Percentiles rank a stretch among this genome's conserved stretches.
phyloP scores from a whole-genome alignment of 2,113 vertebrate genomes.

The Carassius auratus region DNA sequence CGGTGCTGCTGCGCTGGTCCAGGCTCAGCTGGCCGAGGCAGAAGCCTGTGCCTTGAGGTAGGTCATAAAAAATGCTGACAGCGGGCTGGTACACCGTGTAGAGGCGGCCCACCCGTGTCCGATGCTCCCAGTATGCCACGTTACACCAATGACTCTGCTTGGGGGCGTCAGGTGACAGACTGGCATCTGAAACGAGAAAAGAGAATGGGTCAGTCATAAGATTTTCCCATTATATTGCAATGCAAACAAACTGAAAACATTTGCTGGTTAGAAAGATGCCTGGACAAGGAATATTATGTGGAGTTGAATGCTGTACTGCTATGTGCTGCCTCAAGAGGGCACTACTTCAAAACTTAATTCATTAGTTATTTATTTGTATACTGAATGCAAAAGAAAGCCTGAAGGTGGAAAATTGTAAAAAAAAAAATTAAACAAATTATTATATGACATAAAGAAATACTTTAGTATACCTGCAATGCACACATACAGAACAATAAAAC shows the following conservation, averaged over 20 bases:
- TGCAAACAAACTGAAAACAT: no score
- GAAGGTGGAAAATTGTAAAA: not conserved
- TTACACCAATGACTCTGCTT: constrained; percentile 98
- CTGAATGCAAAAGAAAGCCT: not conserved
- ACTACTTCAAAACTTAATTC: constrained; percentile 19
- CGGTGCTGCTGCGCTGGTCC: constrained; percentile 91
- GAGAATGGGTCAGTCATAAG: not conserved
- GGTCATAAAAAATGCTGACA: constrained; percentile 99
- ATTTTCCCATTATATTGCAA: no score
- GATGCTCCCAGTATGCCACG: constrained; percentile 98
- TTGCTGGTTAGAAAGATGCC: no score
- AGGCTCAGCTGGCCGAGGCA: constrained; percentile 96
- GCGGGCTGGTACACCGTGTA: constrained; percentile 96
- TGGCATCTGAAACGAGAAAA: constrained; percentile 84
- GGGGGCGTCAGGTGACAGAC: constrained; percentile 87
- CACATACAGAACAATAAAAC: not conserved
- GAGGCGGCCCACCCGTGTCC: constrained; percentile 95
- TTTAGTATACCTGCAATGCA: not conserved
- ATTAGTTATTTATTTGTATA: not conserved
- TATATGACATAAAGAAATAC: not conserved
- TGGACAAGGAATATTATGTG: no score
- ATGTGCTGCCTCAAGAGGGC: constrained; percentile 48
- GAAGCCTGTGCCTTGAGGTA: constrained; percentile 99
- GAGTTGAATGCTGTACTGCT: constrained; percentile 6
- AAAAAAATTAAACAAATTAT: not conserved